Evolutionary conservation across 2,888 invertebrate genomes (phyloP).

Genomic region (Sphaerophoria rueppellii): DNA sequence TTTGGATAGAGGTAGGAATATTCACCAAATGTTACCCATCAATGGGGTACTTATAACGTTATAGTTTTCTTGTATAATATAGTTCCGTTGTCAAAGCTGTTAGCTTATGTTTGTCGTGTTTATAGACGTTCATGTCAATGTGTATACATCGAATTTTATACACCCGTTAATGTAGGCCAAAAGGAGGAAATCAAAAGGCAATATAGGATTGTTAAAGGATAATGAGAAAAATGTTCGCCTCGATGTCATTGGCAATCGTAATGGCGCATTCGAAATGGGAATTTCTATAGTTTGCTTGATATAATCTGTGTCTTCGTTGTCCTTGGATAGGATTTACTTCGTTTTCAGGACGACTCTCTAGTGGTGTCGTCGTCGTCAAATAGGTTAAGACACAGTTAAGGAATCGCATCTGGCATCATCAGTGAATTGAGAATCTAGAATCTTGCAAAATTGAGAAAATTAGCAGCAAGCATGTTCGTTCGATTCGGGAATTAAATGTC

Average conservation of each 20-base stretch:
- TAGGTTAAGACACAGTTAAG: not conserved
- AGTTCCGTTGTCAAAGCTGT: conserved; percentile 54
- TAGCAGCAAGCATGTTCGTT: conserved; percentile 43
- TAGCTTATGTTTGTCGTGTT: conserved; percentile 30
- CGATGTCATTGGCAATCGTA: not conserved
- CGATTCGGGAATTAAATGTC: conserved; percentile 48
- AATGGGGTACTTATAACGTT: conserved; percentile 54
- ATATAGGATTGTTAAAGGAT: conserved; percentile 57
- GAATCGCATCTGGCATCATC: not conserved
- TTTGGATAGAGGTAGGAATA: not conserved
- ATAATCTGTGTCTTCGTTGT: conserved; percentile 4
- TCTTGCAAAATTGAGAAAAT: conserved; percentile 55
- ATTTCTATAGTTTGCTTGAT: conserved; percentile 1
- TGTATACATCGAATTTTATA: conserved; percentile 10
- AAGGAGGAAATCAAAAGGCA: conserved; percentile 59
- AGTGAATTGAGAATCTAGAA: conserved; percentile 17
- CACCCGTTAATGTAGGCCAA: conserved; percentile 60
- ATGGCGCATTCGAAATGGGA: not conserved
- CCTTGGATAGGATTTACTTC: not conserved
- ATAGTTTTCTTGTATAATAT: conserved; percentile 31
- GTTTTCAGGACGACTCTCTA: not conserved
- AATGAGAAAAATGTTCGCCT: conserved; percentile 63
- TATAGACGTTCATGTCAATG: not conserved
- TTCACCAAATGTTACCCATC: conserved; percentile 58
- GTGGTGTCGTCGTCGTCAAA: not conserved